A percentile compares a stretch with the other conserved stretches of the same genome.
These are phyloP conservation scores for Chinchilla lanigera DNA, from an alignment of 2,113 vertebrate genomes.

Conservation along the genomic window DNA sequence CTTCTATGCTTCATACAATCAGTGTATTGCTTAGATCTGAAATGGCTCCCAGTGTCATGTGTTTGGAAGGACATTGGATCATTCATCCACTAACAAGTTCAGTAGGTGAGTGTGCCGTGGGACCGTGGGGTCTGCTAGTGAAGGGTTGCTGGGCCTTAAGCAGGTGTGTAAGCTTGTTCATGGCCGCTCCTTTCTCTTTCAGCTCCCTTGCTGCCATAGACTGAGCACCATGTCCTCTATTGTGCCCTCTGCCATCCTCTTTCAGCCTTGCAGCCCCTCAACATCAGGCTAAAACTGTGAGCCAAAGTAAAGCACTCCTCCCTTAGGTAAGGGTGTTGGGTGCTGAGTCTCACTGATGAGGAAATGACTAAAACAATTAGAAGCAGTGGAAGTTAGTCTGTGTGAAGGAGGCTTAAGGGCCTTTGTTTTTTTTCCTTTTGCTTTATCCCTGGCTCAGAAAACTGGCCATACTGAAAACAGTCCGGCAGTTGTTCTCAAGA, in stretches of 20 bases:
- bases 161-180: background rate
- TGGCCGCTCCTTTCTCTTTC: background rate
- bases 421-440: background rate
- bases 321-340: background rate
- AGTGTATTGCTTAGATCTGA: background rate
- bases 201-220: background rate
- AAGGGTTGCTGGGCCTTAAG: background rate
- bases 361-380: background rate
- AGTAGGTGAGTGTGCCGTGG: background rate
- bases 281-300: background rate
- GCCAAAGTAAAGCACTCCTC: background rate
- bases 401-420: background rate
- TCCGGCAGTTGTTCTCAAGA: background rate
- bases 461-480: background rate
- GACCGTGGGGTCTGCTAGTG: background rate
- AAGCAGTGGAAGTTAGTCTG: conserved; percentile 17
- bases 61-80: background rate
- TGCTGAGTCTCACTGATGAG: background rate
- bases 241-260: background rate
- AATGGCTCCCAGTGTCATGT: background rate
- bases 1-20: background rate
- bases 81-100: background rate
- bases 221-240: background rate
- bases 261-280: background rate
- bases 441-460: background rate